Percentiles rank a stretch among this genome's conserved stretches.
Conservation (phyloP, 2,888 invertebrate species). For the Drosophila buzzatii region DNA sequence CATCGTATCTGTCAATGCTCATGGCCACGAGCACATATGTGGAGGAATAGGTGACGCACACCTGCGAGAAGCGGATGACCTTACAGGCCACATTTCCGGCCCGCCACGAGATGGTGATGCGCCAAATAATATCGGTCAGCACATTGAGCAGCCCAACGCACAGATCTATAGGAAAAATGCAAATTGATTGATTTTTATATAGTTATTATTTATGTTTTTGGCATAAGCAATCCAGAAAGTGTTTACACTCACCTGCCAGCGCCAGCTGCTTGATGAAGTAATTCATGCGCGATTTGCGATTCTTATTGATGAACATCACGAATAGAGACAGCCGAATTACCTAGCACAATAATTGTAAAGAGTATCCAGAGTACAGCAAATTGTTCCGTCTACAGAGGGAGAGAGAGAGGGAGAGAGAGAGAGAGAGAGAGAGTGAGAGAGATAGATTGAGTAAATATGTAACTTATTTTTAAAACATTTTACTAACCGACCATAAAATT, state of each 20-base stretch:
- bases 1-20: slow-evolving; percentile 96
- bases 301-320: slow-evolving; percentile 92
- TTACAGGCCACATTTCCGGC: slow-evolving; percentile 96
- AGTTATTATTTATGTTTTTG: not conserved
- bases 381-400: slow-evolving; percentile 91
- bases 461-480: slow-evolving; percentile 43
- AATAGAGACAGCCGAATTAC: slow-evolving; percentile 95
- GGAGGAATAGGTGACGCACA: slow-evolving; percentile 95
- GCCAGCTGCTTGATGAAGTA: slow-evolving; percentile 98
- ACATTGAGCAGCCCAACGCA: slow-evolving; percentile 95
- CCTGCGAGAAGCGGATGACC: slow-evolving; percentile 93
- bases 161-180: slow-evolving; percentile 88
- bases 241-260: slow-evolving; percentile 90
- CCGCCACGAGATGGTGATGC: slow-evolving; percentile 94
- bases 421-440: slow-evolving; percentile 16
- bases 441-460: slow-evolving; percentile 14
- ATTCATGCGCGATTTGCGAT: slow-evolving; percentile 96
- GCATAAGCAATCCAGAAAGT: no score
- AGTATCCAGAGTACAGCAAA: slow-evolving; percentile 94
- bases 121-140: slow-evolving; percentile 95
- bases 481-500: slow-evolving; percentile 58
- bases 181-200: no score
- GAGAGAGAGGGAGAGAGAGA: slow-evolving; percentile 11
- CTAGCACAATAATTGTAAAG: slow-evolving; percentile 93
- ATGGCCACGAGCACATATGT: slow-evolving; percentile 96